Evolutionary conservation across 1,140 invertebrate species (phyloP), one percentile per base, ranked within the genome.

Genomic region (Philotrypesis tridentata): DNA sequence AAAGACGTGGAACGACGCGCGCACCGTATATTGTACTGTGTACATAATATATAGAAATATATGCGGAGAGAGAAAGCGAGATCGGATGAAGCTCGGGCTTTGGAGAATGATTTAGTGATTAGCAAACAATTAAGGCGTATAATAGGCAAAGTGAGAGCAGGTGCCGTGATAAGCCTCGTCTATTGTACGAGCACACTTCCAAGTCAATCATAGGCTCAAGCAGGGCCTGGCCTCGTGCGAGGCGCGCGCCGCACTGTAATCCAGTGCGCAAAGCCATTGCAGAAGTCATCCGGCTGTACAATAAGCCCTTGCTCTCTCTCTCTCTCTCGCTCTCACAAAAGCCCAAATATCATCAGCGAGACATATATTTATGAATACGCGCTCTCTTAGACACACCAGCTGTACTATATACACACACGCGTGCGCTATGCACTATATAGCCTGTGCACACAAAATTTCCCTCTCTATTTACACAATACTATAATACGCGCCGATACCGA

Each of bases 111-210:
- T 55, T 55, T 21, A n/a, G 48, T 17, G 48, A 55, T 55, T 55
- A 55, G 61, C 3, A 76, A 65, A 76, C 61, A 76, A 76, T 76
- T 67, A 65, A n/a, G 23, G 33, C 29, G 65, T 14, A 14, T 17
- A 1, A n/a, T 23, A 2, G 0, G 23, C 11, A 65, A 31, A 9
- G 14, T 9, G 14, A 1, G 37, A 65, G 6, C 61, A 67, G 63
- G 31, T 76, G 61, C 61, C 14, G 25, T 63, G 48, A n/a, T 55
- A 55, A 55, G 21, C 48, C 48, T 55, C 0, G 40, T 43, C 74
- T 43, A 75, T 65, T 76, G 61, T 55, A 17, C 5, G 21, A 5
- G 21, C 5, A 4, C 48, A 55, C 6, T 55, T 55, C 48, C 17
- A n/a, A 55, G 48, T 55, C 21, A 55, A 55, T 55, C 48, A 55